Evolutionary conservation across 2,797 vertebrate genomes (phyloP).

Genomic region (Chaetophractus vellerosus): DNA sequence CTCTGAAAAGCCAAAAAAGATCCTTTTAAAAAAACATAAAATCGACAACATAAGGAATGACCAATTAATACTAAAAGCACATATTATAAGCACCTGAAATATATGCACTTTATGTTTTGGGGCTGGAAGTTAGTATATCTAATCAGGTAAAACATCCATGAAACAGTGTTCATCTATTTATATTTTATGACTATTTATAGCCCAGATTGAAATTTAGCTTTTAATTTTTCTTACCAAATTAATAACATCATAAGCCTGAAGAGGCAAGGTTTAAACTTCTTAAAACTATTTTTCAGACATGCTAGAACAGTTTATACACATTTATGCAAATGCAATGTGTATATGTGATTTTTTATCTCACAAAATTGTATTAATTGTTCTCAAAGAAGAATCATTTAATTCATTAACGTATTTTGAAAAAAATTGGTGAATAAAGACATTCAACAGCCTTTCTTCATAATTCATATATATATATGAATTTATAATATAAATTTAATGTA

Average conservation of each 20-base stretch:
- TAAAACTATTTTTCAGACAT: conserved; percentile 37
- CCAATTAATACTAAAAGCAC: conserved; percentile 45
- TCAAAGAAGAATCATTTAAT: conserved; percentile 41
- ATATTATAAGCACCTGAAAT: not conserved
- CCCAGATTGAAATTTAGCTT: not conserved
- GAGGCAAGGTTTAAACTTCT: not conserved
- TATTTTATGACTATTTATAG: conserved; percentile 46
- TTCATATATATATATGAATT: not conserved
- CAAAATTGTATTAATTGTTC: conserved; percentile 4
- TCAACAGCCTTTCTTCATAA: not conserved
- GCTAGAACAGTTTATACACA: conserved; percentile 17
- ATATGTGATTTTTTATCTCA: not conserved
- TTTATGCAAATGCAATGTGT: not conserved
- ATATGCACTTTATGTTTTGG: not conserved
- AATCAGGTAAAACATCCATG: not conserved
- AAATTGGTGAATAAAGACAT: not conserved
- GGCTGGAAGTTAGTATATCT: not conserved
- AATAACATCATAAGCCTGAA: conserved; percentile 19
- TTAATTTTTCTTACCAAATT: conserved; percentile 50
- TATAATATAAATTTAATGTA: conserved; percentile 12
- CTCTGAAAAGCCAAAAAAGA: conserved; percentile 11
- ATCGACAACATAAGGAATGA: conserved; percentile 14
- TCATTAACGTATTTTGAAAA: conserved; percentile 35
- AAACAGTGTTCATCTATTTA: not conserved
- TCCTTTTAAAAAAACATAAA: conserved; percentile 63